Conservation (phyloP, 2,797 vertebrate species). For the Urophycis tenuis region DNA sequence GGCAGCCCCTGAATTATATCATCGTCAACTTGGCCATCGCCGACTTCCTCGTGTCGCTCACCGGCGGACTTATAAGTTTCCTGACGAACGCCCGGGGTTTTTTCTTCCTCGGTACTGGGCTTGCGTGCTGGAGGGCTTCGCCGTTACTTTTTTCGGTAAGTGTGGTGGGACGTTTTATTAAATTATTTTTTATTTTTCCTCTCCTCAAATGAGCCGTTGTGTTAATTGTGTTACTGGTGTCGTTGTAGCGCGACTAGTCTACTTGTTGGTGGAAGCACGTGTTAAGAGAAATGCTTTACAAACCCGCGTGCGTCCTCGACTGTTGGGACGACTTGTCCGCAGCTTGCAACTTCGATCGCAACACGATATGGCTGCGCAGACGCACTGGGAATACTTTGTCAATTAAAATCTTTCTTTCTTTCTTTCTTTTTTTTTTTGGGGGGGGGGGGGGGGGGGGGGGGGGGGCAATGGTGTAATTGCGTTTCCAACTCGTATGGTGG, state of each 20-base stretch:
- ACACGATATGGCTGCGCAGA: no score
- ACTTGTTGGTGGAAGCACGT: neutral
- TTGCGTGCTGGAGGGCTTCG: slow-evolving; percentile 85
- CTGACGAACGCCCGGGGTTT: slow-evolving; percentile 81
- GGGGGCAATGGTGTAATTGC: no score
- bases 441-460: no score
- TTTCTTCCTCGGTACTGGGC: slow-evolving; percentile 86
- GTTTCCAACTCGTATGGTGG: no score
- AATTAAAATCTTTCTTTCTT: no score
- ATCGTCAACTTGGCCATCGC: slow-evolving; percentile 85
- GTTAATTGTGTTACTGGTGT: neutral
- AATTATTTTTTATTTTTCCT: no score
- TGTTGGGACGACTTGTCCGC: no score
- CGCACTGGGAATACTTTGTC: no score
- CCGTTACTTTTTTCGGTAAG: slow-evolving; percentile 92
- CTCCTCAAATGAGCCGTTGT: neutral
- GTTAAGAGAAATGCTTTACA: neutral
- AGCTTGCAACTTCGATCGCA: no score
- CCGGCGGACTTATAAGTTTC: slow-evolving; percentile 82
- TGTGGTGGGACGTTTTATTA: slow-evolving; percentile 2
- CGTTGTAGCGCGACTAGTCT: neutral
- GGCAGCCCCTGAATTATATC: slow-evolving; percentile 85
- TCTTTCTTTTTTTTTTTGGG: no score
- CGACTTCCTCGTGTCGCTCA: slow-evolving; percentile 84
- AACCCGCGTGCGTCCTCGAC: no score